Conservation (phyloP, 2,797 vertebrate genomes). For the Galaxias olidus region DNA sequence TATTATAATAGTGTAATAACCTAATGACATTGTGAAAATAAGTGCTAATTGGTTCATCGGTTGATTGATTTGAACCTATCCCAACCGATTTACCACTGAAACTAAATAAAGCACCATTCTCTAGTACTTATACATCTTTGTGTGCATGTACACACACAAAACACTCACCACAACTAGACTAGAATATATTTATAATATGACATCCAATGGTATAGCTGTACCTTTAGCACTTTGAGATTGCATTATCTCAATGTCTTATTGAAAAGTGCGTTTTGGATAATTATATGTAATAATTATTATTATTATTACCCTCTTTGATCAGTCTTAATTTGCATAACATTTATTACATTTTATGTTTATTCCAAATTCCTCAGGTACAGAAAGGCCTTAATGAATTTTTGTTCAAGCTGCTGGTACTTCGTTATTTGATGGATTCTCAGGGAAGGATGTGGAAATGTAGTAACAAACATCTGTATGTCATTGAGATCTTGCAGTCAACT, state of each 20-base stretch:
- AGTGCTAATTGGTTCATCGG: too few relatives aligned
- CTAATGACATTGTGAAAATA: too few relatives aligned
- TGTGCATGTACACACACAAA: too few relatives aligned
- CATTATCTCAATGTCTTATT: too few relatives aligned
- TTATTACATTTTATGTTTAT: conserved; percentile 15
- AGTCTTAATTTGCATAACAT: conserved; percentile 10
- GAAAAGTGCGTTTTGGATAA: neutral
- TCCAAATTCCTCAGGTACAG: conserved; percentile 74
- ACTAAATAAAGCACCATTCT: too few relatives aligned
- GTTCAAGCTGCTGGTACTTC: conserved; percentile 90
- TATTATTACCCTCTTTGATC: neutral
- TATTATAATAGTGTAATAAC: neutral
- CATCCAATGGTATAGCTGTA: too few relatives aligned
- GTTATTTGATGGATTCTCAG: conserved; percentile 82
- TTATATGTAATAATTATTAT: neutral
- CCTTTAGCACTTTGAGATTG: too few relatives aligned
- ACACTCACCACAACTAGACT: too few relatives aligned
- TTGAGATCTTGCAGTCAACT: conserved; percentile 82
- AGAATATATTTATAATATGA: too few relatives aligned
- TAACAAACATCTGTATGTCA: conserved; percentile 83
- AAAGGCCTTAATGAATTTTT: conserved; percentile 88
- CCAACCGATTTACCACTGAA: too few relatives aligned
- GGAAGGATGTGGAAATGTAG: conserved; percentile 90
- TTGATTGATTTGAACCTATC: too few relatives aligned
- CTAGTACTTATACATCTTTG: too few relatives aligned